phyloP scores from a whole-genome alignment of 2,888 invertebrate genomes.

The Sesia bembeciformis region DNA sequence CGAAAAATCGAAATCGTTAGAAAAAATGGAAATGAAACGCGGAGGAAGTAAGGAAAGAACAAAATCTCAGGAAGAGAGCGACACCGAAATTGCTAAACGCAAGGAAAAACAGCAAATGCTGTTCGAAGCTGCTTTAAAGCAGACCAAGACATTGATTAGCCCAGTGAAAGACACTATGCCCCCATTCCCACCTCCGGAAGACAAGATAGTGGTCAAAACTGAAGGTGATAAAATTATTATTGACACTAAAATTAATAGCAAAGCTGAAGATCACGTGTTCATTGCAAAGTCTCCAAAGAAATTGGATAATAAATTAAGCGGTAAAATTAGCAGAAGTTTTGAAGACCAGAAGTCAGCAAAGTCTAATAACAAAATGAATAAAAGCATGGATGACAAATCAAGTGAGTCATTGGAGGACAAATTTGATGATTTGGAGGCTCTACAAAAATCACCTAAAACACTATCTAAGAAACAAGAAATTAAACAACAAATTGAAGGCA shows the following conservation, averaged over 20 bases:
- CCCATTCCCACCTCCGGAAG: conserved; percentile 81
- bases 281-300: conserved; percentile 85
- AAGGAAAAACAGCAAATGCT: conserved; percentile 84
- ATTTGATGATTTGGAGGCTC: conserved; percentile 70
- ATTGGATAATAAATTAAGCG: conserved; percentile 75
- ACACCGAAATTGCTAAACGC: conserved; percentile 80
- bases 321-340: conserved; percentile 76
- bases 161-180: conserved; percentile 83
- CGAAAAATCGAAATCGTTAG: conserved; percentile 81
- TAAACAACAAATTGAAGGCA: conserved; percentile 78
- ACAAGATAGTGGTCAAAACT: conserved; percentile 81
- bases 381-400: conserved; percentile 76
- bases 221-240: conserved; percentile 81
- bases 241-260: conserved; percentile 82
- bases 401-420: conserved; percentile 77
- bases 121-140: conserved; percentile 83
- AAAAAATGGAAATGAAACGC: conserved; percentile 76
- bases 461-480: conserved; percentile 75
- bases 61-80: conserved; percentile 82
- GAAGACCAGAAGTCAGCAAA: conserved; percentile 75
- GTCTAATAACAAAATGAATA: conserved; percentile 72
- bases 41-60: conserved; percentile 77
- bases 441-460: conserved; percentile 75
- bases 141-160: conserved; percentile 82
- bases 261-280: conserved; percentile 83